Percentiles rank a stretch among this genome's conserved stretches.
Evolutionary conservation across 2,888 invertebrate genomes (phyloP).

Genomic region (Athalia cordata): DNA sequence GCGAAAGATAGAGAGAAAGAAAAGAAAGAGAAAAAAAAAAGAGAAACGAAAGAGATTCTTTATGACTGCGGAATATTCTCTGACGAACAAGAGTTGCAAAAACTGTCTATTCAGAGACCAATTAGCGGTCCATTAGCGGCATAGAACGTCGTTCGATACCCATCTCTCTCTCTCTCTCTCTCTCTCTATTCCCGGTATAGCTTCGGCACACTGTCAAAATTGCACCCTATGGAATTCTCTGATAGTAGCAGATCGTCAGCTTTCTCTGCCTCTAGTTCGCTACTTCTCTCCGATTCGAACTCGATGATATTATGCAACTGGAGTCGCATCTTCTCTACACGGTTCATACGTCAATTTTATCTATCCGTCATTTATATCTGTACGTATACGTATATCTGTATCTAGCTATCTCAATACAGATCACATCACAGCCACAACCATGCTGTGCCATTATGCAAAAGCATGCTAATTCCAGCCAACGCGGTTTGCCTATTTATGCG

Average conservation of each 20-base stretch:
- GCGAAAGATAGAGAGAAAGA: too few relatives aligned
- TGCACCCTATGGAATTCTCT: conserved; percentile 1
- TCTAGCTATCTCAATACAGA: not conserved
- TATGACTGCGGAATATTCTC: not conserved
- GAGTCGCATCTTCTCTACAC: too few relatives aligned
- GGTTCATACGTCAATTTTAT: not conserved
- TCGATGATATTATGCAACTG: too few relatives aligned
- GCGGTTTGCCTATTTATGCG: conserved; percentile 28
- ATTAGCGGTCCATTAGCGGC: conserved; percentile 34
- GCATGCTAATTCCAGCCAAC: conserved; percentile 46
- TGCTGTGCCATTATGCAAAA: conserved; percentile 49
- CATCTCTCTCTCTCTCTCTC: conserved; percentile 7
- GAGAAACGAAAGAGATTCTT: not conserved
- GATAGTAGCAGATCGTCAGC: not conserved
- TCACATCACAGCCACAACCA: conserved; percentile 16
- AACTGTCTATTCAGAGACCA: conserved; percentile 22
- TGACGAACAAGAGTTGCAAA: conserved; percentile 5
- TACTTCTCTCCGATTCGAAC: too few relatives aligned
- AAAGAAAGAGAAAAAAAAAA: too few relatives aligned
- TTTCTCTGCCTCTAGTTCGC: not conserved
- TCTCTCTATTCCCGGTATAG: not conserved
- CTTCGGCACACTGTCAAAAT: too few relatives aligned
- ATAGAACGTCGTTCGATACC: conserved; percentile 20
- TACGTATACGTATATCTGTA: not conserved
- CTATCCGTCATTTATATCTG: conserved; percentile 2